Base-by-base conservation (phyloP, 2,797 vertebrate genomes). In the Sphenodon punctatus region DNA sequence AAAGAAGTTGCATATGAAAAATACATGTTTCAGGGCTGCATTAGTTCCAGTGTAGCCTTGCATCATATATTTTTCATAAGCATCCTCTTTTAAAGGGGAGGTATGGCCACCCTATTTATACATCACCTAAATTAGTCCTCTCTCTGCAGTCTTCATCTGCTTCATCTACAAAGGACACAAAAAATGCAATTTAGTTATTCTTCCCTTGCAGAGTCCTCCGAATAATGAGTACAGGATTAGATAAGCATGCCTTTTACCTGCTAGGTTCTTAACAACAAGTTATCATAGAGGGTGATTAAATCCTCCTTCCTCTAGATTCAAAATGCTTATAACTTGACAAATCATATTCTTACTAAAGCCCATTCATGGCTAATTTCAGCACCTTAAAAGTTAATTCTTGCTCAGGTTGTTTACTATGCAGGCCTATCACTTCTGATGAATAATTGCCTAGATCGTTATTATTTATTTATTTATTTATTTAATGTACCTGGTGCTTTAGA, bases 91-190 rank as follows among this genome's bases (percentile, higher is more conserved):
- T n/a, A n/a, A n/a, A n/a, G n/a, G n/a, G n/a, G n/a, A n/a, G n/a
- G n/a, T n/a, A n/a, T n/a, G n/a, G n/a, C n/a, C n/a, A n/a, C n/a
- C n/a, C n/a, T n/a, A n/a, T n/a, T 72, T 82, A 84, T 58, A 89
- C 88, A 83, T 78, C 19, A 82, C 69, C 46, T 80, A 67, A 88
- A 8, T 67, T 85, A 68, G n/a, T n/a, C 45, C 80, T 77, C 36
- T 67, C 75, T 25, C 79, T 53, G 19, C 64, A 84, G 86, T 65
- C 80, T 78, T 68, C 80, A 84, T 32, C 41, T 76, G 75, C 66
- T 85, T 17, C 64, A 67, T 88, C 27, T 75, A 32, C 51, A 87
- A 78, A 75, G 53, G 48, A 41, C 7, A 38, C 9, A 53, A 48
- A 53, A 80, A 84, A 84, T 75, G 12, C 14, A 42, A 15, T 55